Base-by-base conservation (phyloP, 1,140 invertebrate genomes). In the Bombus pascuorum region DNA sequence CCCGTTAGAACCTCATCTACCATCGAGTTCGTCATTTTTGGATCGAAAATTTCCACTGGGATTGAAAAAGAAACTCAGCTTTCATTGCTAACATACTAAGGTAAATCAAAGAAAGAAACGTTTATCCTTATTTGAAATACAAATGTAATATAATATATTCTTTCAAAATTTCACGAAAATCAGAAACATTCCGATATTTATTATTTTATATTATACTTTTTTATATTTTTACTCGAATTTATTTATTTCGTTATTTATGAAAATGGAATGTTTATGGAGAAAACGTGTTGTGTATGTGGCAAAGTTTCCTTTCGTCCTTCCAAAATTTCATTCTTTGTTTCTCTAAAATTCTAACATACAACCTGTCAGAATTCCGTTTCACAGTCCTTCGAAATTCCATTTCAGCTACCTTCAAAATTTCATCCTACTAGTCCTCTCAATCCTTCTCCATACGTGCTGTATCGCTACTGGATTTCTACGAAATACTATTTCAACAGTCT, bases 361-460 rank as follows among this genome's bases (percentile, higher is more conserved):
- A 18, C 57, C 53, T 76, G 53, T 59, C 74, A 59, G 34, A 57
- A 57, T 76, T 59, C 8, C 15, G 34, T 59, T 15, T 0, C 5
- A 47, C 42, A 22, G 44, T 22, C n/a, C 42, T 44, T 44, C 71
- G 28, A 73, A 73, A 73, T 44, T 73, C 42, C 71, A 39, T 76
- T 76, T 53, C 74, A 76, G 32, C 53, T 28, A 34, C 32, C 32
- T 76, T 37, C 34, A 76, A 76, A 76, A 57, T 76, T 76, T 57
- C 25, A 28, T 76, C 22, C 32, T 37, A 12, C 13, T 32, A 72
- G 39, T 12, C 42, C 22, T 10, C 42, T 44, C 39, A 32, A 73
- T 73, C 10, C 15, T 42, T n/a, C 39, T 44, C 71, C 6, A 72
- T 72, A 10, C 15, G 44, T 42, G 4, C 71, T 8, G 3, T 32